These are phyloP conservation scores for Drosophila subsilvestris DNA, from an alignment of 2,888 invertebrate genomes.

Conservation along the genomic window DNA sequence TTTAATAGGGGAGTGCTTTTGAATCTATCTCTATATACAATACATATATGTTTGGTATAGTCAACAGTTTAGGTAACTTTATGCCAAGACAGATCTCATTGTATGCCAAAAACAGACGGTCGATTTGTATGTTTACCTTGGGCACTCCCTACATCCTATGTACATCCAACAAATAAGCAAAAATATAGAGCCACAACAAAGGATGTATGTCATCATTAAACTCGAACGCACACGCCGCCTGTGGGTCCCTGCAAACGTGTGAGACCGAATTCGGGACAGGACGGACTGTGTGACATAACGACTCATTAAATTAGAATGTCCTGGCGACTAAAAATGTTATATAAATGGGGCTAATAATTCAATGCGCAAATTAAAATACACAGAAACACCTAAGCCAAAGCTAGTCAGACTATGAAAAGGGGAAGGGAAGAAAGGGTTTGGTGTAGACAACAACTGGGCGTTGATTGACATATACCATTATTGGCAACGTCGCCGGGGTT, in stretches of 20 bases:
- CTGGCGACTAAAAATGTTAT: slow-evolving; percentile 52
- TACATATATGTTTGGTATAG: too few relatives aligned
- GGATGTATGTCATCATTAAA: slow-evolving; percentile 68
- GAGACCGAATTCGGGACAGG: slow-evolving; percentile 15
- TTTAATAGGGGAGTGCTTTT: not conserved
- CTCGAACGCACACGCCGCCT: slow-evolving; percentile 11
- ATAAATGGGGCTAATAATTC: slow-evolving; percentile 72
- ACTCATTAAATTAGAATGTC: slow-evolving; percentile 69
- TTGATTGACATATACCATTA: slow-evolving; percentile 36
- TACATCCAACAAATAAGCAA: not conserved
- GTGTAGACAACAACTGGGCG: slow-evolving; percentile 1
- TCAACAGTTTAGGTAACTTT: not conserved
- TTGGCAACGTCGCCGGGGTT: slow-evolving; percentile 25
- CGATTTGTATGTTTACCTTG: not conserved
- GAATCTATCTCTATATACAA: not conserved
- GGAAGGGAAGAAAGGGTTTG: not conserved
- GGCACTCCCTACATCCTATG: not conserved
- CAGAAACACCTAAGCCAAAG: slow-evolving; percentile 26
- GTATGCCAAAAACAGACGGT: slow-evolving; percentile 39
- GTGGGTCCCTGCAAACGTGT: slow-evolving; percentile 4
- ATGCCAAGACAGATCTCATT: not conserved
- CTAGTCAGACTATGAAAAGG: slow-evolving; percentile 28
- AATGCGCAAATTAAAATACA: slow-evolving; percentile 66
- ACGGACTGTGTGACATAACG: slow-evolving; percentile 62
- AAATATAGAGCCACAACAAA: slow-evolving; percentile 59